phyloP scores from a whole-genome alignment of 2,797 vertebrate genomes.

The Trichosurus vulpecula region DNA sequence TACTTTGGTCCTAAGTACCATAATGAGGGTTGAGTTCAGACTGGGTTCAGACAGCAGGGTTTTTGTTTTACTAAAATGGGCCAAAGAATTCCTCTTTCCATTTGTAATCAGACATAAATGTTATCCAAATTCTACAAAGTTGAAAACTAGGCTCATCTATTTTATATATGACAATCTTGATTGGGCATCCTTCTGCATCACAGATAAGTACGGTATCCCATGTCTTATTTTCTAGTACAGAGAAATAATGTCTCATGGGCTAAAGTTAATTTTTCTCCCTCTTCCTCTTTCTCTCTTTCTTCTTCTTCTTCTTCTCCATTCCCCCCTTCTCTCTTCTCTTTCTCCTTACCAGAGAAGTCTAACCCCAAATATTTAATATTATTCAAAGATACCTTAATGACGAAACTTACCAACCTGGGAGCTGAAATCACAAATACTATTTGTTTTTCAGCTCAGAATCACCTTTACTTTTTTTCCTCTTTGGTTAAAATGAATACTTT shows the following conservation, averaged over 20 bases:
- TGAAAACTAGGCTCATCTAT: background rate
- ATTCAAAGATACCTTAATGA: constrained; percentile 3
- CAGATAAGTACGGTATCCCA: background rate
- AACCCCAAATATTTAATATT: constrained; percentile 10
- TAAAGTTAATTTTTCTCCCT: background rate
- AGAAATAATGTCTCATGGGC: background rate
- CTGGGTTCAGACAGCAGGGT: constrained; percentile 53
- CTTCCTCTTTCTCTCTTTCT: background rate
- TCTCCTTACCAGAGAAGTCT: background rate
- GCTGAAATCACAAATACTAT: background rate
- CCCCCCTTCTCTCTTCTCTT: background rate
- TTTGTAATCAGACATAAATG: constrained; percentile 42
- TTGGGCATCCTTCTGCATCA: background rate
- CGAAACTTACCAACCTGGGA: background rate
- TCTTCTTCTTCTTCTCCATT: background rate
- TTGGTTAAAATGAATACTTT: constrained; percentile 55
- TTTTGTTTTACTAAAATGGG: constrained; percentile 11
- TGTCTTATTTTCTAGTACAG: background rate
- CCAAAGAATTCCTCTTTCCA: background rate
- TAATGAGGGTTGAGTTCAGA: constrained; percentile 21
- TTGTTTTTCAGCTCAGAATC: constrained; percentile 11
- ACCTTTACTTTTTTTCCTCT: constrained; percentile 7
- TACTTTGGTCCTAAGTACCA: constrained; percentile 34
- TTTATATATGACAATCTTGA: background rate
- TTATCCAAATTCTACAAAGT: background rate